Evolutionary conservation across 2,113 vertebrate genomes (phyloP), one percentile per base, ranked within the genome.

Genomic region (Passer montanus): DNA sequence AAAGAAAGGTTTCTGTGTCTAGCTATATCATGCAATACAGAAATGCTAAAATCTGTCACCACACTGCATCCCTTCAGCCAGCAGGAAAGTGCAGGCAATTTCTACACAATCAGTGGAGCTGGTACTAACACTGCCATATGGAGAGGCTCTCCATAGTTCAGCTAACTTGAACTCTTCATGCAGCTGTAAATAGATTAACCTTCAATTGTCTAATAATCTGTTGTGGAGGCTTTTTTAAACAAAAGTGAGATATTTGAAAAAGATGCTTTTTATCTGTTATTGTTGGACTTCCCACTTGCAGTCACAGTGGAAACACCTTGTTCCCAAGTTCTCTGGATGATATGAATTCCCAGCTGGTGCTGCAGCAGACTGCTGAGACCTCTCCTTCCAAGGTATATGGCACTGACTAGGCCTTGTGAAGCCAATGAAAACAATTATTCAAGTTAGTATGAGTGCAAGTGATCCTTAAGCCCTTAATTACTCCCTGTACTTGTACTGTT

Each of bases 371-470:
- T 96, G 59, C 73, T 92, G 49, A 94, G 52, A 86, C 50, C 11
- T 78, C 60, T 89, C 39, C 41, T 90, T 80, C 76, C 78, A 92
- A 77, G 44, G 50, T 41, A 59, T 43, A 30, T 2, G 3, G 47
- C 7, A 7, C 35, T 55, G 60, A 70, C 33, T 33, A 74, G 76
- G 47, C 55, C 39, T 35, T 68, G 33, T 41, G 35, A 94, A 93
- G 76, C 47, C 86, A 97, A 66, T 43, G 81, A 94, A 86, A 90
- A 67, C 89, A 94, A 70, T 66, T 55, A 88, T 49, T 88, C 53
- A 93, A 47, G 13, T 75, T 62, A 80, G 31, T 66, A 69, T 24
- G 43, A 92, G 21, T 55, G 56, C 43, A 67, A 75, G 49, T 4
- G 31, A 82, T 76, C 49, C 37, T 43, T 76, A 79, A 85, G 52